Base-by-base conservation (phyloP, 2,797 vertebrate species). In the Carduelis carduelis region DNA sequence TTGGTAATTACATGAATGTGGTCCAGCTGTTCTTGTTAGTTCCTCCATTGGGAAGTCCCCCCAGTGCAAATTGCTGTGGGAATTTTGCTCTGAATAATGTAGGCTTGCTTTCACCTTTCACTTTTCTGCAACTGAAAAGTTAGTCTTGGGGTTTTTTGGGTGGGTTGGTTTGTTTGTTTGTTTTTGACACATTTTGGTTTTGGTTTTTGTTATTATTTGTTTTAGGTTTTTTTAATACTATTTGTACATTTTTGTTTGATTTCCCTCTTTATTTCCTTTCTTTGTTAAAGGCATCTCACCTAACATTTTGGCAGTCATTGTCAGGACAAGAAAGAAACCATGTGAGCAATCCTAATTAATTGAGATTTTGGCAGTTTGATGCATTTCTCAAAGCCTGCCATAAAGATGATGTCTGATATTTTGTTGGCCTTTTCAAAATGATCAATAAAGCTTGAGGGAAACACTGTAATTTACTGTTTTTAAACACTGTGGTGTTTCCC, bases 161-260 rank as follows among this genome's bases (percentile, higher is more conserved):
- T 32, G 8, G 6, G 8, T n/a, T n/a, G n/a, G n/a, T n/a, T 56
- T 52, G 2, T 32, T 52, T 39, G 21, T 18, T 43, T 43, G 43
- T 8, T 53, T 7, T 37, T 30, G 1, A 14, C 8, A 30, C 8
- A 11, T 14, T 20, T 22, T 10, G 7, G 7, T 3, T 24, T 30
- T 46, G 47, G 8, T 12, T 28, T 19, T n/a, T 26, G 12, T 8
- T 59, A 27, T 37, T 19, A 6, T 52, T 52, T 50, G 8, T 5
- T 49, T 27, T 53, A 17, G 15, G 6, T 22, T 57, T 64, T 43
- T 18, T 3, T 32, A 57, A 47, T 18, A 5, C 14, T n/a, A 18
- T 49, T 57, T 68, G 26, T 1, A 37, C 26, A n/a, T 9, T 49
- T 57, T 34, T 4, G 5, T 23, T n/a, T 34, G 4, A 49, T 49